Base-by-base conservation (phyloP, 37 sponge, comb jelly and placozoan genomes). In the Mnemiopsis leidyi region DNA sequence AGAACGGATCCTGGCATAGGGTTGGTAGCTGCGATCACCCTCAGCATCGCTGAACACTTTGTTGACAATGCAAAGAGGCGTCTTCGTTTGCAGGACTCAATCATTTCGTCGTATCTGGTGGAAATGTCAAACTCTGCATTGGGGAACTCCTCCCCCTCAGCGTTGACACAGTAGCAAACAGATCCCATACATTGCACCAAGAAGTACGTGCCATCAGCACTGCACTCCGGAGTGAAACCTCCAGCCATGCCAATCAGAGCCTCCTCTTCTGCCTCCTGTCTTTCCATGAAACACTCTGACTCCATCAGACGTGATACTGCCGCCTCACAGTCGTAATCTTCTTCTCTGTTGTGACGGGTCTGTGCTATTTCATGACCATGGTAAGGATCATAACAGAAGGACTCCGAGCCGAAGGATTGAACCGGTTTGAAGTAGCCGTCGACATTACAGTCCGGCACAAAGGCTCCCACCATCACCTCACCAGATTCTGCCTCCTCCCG, bases 101-200 rank as follows among this genome's bases (percentile, higher is more conserved):
- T n/a, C n/a, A n/a, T n/a, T n/a, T n/a, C n/a, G n/a, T n/a, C n/a
- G n/a, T n/a, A n/a, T n/a, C n/a, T n/a, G n/a, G n/a, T n/a, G n/a
- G n/a, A n/a, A n/a, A n/a, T n/a, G n/a, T n/a, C n/a, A n/a, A n/a
- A n/a, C n/a, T n/a, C n/a, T n/a, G n/a, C n/a, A n/a, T n/a, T n/a
- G n/a, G n/a, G n/a, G n/a, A n/a, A n/a, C n/a, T n/a, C n/a, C 18
- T 31, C 79, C 20, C 79, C 79, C 36, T 77, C 35, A 13, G 28
- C 79, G 32, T 77, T 36, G 1, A 77, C 79, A 77, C 79, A 77
- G 35, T 21, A 7, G 32, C 79, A 77, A 33, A 77, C 79, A 77
- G 35, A 32, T 32, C 61, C 61, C 61, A 48, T 48, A 48, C 61
- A 48, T 13, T 48, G 61, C 61, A 18, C 9, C 61, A 48, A 5